These are phyloP conservation scores for Drosophila anomalata DNA, from an alignment of 2,888 invertebrate genomes.

Conservation along the genomic window DNA sequence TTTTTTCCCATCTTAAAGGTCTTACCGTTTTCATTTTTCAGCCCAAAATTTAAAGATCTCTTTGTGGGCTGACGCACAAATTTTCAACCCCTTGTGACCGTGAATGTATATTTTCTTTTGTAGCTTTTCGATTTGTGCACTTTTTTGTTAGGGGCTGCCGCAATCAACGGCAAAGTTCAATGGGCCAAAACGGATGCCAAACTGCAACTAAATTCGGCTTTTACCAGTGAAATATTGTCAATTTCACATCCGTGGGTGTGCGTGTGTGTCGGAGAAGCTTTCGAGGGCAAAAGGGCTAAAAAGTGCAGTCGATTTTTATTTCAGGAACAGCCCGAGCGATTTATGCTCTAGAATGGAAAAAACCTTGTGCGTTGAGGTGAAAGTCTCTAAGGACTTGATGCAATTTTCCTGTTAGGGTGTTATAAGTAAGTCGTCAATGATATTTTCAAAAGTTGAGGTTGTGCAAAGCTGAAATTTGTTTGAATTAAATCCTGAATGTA, in stretches of 20 bases:
- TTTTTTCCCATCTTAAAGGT: slow-evolving; percentile 44
- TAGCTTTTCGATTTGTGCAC: slow-evolving; percentile 7
- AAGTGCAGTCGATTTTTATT: slow-evolving; percentile 45
- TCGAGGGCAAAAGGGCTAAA: slow-evolving; percentile 6
- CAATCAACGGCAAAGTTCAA: slow-evolving; percentile 76
- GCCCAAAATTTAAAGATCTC: slow-evolving; percentile 47
- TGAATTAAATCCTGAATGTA: neutral
- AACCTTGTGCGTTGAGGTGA: slow-evolving; percentile 1
- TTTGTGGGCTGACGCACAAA: slow-evolving; percentile 33
- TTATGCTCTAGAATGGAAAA: slow-evolving; percentile 21
- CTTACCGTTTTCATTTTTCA: slow-evolving; percentile 1
- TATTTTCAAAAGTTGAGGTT: neutral
- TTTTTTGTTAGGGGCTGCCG: slow-evolving; percentile 46
- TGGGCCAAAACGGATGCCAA: slow-evolving; percentile 62
- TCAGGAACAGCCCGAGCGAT: slow-evolving; percentile 14
- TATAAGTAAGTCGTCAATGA: neutral
- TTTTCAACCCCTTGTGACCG: slow-evolving; percentile 37
- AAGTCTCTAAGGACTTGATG: slow-evolving; percentile 6
- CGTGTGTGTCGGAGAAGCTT: slow-evolving; percentile 23
- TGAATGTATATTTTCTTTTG: slow-evolving; percentile 13
- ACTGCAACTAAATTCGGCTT: slow-evolving; percentile 75
- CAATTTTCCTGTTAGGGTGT: neutral
- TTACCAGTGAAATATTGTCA: slow-evolving; percentile 72
- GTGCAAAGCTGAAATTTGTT: neutral
- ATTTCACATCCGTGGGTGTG: slow-evolving; percentile 57